Conservation (phyloP, 1,140 invertebrate species). For the Onthophagus taurus region DNA sequence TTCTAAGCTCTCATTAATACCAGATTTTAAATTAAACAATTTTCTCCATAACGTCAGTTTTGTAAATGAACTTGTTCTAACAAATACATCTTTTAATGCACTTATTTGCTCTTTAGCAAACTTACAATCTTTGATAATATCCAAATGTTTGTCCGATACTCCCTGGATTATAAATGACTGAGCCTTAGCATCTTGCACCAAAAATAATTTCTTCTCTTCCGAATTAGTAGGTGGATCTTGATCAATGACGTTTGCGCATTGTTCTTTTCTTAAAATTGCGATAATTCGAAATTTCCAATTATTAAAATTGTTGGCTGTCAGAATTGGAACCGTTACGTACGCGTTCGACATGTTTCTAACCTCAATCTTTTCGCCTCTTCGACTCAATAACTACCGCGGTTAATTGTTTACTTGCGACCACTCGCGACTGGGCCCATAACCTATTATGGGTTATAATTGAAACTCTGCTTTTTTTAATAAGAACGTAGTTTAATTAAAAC, state of each 20-base stretch:
- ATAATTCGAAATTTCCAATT: slow-evolving; percentile 1
- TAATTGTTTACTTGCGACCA: not conserved
- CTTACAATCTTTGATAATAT: slow-evolving; percentile 17
- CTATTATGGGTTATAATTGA: no score
- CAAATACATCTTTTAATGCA: slow-evolving; percentile 15
- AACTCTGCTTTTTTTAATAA: no score
- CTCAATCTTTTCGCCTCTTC: not conserved
- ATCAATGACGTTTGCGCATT: slow-evolving; percentile 1
- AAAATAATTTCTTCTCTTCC: not conserved
- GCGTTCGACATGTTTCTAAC: slow-evolving; percentile 1
- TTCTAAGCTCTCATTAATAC: slow-evolving; percentile 15
- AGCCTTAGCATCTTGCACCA: slow-evolving; percentile 6
- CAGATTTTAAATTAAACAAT: slow-evolving; percentile 16
- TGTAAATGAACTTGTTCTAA: slow-evolving; percentile 16
- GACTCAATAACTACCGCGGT: not conserved
- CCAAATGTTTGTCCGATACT: slow-evolving; percentile 18
- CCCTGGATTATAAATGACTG: slow-evolving; percentile 18
- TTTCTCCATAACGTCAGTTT: slow-evolving; percentile 15
- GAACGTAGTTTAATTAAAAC: no score
- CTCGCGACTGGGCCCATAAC: not conserved
- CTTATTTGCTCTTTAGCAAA: slow-evolving; percentile 11
- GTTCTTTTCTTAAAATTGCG: not conserved
- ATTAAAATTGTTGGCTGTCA: slow-evolving; percentile 3
- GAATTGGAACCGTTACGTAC: not conserved
- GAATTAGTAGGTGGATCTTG: not conserved